Conservation (phyloP, 1,140 invertebrate genomes). For the Diprion similis region DNA sequence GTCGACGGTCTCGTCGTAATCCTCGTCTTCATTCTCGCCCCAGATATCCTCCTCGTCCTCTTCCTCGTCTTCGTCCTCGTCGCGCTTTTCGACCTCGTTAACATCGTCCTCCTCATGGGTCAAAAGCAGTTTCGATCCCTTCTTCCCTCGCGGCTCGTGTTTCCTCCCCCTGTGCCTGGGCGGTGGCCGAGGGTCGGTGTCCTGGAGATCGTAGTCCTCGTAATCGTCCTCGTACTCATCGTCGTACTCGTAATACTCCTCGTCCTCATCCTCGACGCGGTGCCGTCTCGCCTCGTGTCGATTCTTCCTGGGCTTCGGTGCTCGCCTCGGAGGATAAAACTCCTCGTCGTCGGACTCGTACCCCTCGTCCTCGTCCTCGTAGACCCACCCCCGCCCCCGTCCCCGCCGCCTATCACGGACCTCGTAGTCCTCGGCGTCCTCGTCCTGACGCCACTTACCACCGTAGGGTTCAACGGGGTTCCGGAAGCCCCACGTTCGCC, state of each 20-base stretch:
- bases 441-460: too few relatives aligned
- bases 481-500: too few relatives aligned
- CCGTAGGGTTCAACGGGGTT: too few relatives aligned
- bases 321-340: neutral
- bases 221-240: slow-evolving; percentile 14
- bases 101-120: slow-evolving; percentile 33
- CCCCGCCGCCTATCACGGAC: neutral
- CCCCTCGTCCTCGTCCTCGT: neutral
- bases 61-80: slow-evolving; percentile 31
- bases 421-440: too few relatives aligned
- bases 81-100: slow-evolving; percentile 35
- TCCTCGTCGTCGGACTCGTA: slow-evolving; percentile 29
- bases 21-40: slow-evolving; percentile 23
- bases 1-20: slow-evolving; percentile 37
- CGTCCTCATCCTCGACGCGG: slow-evolving; percentile 12
- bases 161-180: slow-evolving; percentile 29
- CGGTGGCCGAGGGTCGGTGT: slow-evolving; percentile 14
- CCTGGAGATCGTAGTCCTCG: slow-evolving; percentile 19
- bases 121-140: neutral
- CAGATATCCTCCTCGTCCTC: slow-evolving; percentile 3
- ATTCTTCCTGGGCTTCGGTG: neutral
- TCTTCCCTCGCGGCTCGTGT: slow-evolving; percentile 14
- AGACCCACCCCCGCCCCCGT: neutral
- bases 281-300: neutral
- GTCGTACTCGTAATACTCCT: slow-evolving; percentile 22